Evolutionary conservation across 2,888 invertebrate species (phyloP), one percentile per base, ranked within the genome.

Genomic region (Cephus spinipes): DNA sequence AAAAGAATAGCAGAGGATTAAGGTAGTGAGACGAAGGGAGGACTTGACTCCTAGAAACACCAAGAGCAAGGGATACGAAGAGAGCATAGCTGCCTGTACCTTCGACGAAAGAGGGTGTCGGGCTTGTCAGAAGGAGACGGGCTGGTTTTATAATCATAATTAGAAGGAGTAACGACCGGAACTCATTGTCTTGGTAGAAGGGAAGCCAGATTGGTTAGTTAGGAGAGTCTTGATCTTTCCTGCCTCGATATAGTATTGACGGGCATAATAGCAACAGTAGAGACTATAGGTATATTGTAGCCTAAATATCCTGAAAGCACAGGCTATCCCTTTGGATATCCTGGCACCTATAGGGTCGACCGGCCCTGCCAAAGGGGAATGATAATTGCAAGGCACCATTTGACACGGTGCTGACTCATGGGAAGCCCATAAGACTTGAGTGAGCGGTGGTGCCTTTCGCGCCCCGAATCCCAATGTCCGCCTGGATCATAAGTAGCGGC

Each of bases 81-180:
- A 73, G 81, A 79, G 80, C 74, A 68, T 69, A 76, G 73, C 75
- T 55, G 9, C 1, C 40, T 55, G 23, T 55, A 23, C 9, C 23
- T 55, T 23, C 6, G 9, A 23, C 23, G 9, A 23, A 55, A 9
- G 55, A 15, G 55, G 55, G 55, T 55, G 55, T 55, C 23, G 55
- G 55, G 55, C 9, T 55, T 55, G 23, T 23, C 55, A 23, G 55
- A 55, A 23, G 55, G 71, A 71, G 32, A 33, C 31, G 31, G 6
- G 31, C 15, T 31, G 32, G 71, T 71, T 71, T 77, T 74, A 80
- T 77, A 75, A 74, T 55, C 74, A 81, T 81, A 82, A 85, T 86
- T 78, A 79, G 82, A 76, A 79, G 75, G 77, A 80, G 82, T 86
- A 85, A 84, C 81, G 83, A 80, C 81, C 77, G 69, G 74, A 79